These are phyloP conservation scores for Anguilla megastoma DNA, from an alignment of 2,797 vertebrate species.

Conservation along the genomic window DNA sequence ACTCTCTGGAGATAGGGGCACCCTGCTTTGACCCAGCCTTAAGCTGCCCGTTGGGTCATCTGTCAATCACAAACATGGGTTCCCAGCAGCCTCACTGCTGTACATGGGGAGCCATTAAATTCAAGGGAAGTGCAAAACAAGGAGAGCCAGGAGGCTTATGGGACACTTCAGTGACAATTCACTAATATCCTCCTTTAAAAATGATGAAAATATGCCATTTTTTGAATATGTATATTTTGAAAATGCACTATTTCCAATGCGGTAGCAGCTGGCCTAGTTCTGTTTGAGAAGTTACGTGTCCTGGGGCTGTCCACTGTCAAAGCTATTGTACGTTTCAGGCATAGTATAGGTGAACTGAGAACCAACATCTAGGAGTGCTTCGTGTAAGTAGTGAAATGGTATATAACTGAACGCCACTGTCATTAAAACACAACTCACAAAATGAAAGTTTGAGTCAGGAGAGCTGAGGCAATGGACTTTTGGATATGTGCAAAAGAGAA, in stretches of 20 bases:
- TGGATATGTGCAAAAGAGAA: background rate
- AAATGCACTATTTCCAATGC: background rate
- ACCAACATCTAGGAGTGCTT: background rate
- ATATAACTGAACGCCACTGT: background rate
- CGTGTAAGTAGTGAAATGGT: background rate
- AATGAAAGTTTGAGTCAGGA: background rate
- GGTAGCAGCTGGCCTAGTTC: background rate
- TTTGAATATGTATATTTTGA: background rate
- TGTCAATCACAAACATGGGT: background rate
- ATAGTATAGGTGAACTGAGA: background rate
- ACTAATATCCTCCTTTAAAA: background rate
- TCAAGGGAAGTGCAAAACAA: background rate
- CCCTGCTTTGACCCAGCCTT: slow-evolving; percentile 9
- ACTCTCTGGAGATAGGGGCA: background rate
- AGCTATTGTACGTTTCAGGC: background rate
- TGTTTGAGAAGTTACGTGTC: background rate
- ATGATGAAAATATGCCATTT: background rate
- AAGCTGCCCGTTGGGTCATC: background rate
- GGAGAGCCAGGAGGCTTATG: background rate
- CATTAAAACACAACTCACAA: background rate
- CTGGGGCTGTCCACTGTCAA: background rate
- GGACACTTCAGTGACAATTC: background rate
- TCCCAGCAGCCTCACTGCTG: background rate
- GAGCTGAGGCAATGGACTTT: background rate
- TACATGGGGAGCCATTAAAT: background rate